Evolutionary conservation across 2,888 invertebrate genomes (phyloP).

Genomic region (Tinea semifulvella): DNA sequence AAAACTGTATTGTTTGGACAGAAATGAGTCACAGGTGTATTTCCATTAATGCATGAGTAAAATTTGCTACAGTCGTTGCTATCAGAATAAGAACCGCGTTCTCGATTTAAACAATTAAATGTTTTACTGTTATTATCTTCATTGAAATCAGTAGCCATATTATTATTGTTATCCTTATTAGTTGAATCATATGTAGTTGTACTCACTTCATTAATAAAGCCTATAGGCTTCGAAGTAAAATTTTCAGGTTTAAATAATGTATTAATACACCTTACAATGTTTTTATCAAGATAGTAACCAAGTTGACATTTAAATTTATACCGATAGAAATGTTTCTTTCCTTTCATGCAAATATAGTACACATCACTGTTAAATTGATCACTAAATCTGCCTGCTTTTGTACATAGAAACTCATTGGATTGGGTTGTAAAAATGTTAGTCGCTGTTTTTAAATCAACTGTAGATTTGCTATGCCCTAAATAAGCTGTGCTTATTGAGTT

Average conservation of each 20-base stretch:
- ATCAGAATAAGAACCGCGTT: slow-evolving; percentile 56
- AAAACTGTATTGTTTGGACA: slow-evolving; percentile 53
- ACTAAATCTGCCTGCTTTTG: slow-evolving; percentile 43
- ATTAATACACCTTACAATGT: slow-evolving; percentile 30
- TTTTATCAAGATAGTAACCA: slow-evolving; percentile 40
- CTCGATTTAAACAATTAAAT: slow-evolving; percentile 30
- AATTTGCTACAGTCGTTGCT: slow-evolving; percentile 56
- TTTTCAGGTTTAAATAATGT: too few species aligned
- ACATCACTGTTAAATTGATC: slow-evolving; percentile 39
- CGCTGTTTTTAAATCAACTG: too few species aligned
- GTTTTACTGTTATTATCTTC: not conserved
- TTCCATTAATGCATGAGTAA: slow-evolving; percentile 50
- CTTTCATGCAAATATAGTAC: slow-evolving; percentile 51
- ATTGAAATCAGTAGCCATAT: not conserved
- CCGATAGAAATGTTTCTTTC: slow-evolving; percentile 30
- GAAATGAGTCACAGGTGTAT: slow-evolving; percentile 32
- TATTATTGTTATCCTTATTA: too few species aligned
- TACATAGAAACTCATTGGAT: slow-evolving; percentile 55
- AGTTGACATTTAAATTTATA: slow-evolving; percentile 46
- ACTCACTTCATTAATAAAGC: too few species aligned
- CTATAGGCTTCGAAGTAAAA: too few species aligned
- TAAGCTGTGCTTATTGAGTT: not conserved
- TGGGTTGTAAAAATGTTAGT: too few species aligned
- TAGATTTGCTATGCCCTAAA: not conserved
- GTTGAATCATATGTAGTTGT: too few species aligned